phyloP scores from a whole-genome alignment of 1,140 invertebrate species.

The Zophobas atratus region DNA sequence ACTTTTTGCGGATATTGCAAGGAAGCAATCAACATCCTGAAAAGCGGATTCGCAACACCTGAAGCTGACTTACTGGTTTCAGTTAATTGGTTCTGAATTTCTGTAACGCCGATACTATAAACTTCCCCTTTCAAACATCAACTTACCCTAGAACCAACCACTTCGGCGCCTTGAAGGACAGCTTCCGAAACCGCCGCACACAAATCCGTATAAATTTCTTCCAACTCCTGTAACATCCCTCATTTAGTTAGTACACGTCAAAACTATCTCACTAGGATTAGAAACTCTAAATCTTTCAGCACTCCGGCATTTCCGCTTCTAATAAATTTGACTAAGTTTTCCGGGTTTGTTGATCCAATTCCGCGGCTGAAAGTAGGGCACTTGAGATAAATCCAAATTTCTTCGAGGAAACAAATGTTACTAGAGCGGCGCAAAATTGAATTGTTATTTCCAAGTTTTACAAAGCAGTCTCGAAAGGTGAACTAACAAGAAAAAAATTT shows the following conservation, averaged over 20 bases:
- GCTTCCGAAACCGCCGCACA: constrained; percentile 86
- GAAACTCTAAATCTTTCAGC: neutral
- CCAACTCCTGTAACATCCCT: constrained; percentile 80
- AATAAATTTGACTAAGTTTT: constrained; percentile 16
- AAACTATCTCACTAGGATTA: too few species aligned
- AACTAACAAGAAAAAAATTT: too few species aligned
- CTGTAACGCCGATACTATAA: neutral
- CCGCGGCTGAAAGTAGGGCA: neutral
- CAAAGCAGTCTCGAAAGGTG: too few species aligned
- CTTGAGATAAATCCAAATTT: too few species aligned
- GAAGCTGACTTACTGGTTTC: neutral
- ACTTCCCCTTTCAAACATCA: neutral
- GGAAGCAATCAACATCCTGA: neutral
- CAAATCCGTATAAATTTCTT: constrained; percentile 89
- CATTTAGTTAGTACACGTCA: too few species aligned
- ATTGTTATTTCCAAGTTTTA: too few species aligned
- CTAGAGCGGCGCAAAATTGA: too few species aligned
- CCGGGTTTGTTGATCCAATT: constrained; percentile 19
- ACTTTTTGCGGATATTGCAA: constrained; percentile 8
- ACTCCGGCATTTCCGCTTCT: neutral
- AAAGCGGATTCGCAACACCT: neutral
- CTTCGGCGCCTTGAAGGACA: constrained; percentile 85
- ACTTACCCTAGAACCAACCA: constrained; percentile 86
- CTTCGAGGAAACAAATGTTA: too few species aligned
- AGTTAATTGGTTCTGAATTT: neutral